Base-by-base conservation (phyloP, 2,888 invertebrate genomes). In the Netelia melanura region DNA sequence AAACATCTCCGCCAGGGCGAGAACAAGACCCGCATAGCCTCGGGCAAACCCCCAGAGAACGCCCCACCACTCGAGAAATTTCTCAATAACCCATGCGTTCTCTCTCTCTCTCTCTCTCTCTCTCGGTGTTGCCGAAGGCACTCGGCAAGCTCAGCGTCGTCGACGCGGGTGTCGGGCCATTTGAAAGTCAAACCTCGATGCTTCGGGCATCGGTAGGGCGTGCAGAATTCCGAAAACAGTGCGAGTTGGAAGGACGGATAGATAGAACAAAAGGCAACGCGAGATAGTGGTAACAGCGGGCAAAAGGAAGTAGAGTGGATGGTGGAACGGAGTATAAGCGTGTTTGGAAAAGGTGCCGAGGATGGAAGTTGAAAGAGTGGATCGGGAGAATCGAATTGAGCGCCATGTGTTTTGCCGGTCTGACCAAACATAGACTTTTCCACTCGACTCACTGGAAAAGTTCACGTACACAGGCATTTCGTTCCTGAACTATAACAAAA, bases 121-220 rank as follows among this genome's bases (percentile, higher is more conserved):
- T 44, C 44, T 23, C 30, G 38, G 80, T 67, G 58, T 68, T 70
- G 78, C 83, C 83, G 76, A 52, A 81, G 64, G 84, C 84, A 77
- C 76, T 77, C 77, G 65, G 72, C n/a, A n/a, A 54, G 43, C 67
- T 72, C 68, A 52, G 80, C 65, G 54, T 67, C 61, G 67, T 14
- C 83, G 76, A 76, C 17, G 62, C 52, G 74, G 70, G 68, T 56
- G 75, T 70, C 71, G 75, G 52, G 76, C 84, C 72, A 84, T 84
- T 84, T 84, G 84, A 84, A 84, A 84, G 84, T 84, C 84, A 84
- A 84, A 84, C 80, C 72, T 84, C 84, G 81, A 77, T 84, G 81
- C 65, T 76, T 76, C 76, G 71, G 58, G 72, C 56, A 58, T 52
- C 65, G 75, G 38, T 56, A 56, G 14, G n/a, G 9, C 25, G 23